Conservation (phyloP, 2,113 vertebrate species). For the Rhea pennata region DNA sequence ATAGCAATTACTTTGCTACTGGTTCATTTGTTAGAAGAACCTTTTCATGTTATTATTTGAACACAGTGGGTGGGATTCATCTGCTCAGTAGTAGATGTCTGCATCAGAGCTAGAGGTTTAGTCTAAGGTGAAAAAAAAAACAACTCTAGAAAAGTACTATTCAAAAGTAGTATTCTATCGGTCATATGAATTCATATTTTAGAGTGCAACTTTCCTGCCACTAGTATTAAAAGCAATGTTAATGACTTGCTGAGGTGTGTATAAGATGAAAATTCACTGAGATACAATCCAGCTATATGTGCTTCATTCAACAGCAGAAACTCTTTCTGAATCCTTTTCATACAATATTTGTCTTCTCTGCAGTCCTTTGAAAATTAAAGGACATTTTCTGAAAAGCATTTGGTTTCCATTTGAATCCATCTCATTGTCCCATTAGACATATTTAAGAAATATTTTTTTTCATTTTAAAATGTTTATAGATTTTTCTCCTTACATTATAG, state of each 20-base stretch:
- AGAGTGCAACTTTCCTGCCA: background rate
- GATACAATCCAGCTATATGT: background rate
- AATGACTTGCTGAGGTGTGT: background rate
- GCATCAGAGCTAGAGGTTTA: background rate
- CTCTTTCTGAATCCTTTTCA: background rate
- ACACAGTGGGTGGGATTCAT: background rate
- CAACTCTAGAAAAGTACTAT: background rate
- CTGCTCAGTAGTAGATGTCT: background rate
- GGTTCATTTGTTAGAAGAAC: background rate
- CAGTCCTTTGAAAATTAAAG: background rate
- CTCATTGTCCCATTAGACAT: background rate
- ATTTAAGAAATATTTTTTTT: no score
- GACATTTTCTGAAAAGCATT: background rate
- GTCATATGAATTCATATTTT: background rate
- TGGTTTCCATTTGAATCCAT: background rate
- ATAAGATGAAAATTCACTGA: background rate
- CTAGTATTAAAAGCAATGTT: background rate
- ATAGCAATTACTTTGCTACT: background rate
- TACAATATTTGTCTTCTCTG: background rate
- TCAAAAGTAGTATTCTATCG: background rate
- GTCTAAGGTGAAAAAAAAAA: background rate
- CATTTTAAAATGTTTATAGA: background rate
- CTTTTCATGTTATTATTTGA: background rate
- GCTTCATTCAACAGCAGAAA: background rate
- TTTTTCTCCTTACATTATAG: background rate